phyloP scores from a whole-genome alignment of 2,113 vertebrate genomes.

The Myodes glareolus region DNA sequence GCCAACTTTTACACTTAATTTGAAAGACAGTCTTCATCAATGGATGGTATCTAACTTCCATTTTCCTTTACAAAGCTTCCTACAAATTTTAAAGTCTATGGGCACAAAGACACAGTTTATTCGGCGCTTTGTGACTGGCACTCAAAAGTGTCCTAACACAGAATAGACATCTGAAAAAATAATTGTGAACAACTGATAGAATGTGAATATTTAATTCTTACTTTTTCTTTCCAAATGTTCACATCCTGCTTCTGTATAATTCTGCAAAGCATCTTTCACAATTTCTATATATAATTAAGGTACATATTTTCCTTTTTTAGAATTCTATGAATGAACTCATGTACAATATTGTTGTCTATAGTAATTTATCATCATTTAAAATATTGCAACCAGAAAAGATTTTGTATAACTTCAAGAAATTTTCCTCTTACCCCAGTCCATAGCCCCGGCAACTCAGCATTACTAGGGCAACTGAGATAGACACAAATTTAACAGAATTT shows the following conservation, averaged over 20 bases:
- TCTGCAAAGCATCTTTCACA: neutral
- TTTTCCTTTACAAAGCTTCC: neutral
- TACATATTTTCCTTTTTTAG: neutral
- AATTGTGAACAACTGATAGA: neutral
- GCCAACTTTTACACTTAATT: neutral
- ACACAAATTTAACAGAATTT: neutral
- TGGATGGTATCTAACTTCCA: neutral
- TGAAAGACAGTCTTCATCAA: neutral
- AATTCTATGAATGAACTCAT: neutral
- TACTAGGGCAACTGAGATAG: neutral
- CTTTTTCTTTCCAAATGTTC: neutral
- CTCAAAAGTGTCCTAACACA: neutral
- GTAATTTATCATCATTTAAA: constrained; percentile 6
- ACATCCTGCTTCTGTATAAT: neutral
- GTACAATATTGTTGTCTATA: neutral
- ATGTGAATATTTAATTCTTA: constrained; percentile 20
- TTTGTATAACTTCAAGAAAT: neutral
- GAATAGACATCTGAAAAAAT: neutral
- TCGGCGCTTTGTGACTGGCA: neutral
- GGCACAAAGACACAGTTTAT: neutral
- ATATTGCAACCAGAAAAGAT: neutral
- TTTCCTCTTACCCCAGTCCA: neutral
- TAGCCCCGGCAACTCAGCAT: neutral
- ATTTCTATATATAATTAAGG: neutral
- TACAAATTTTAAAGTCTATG: neutral